These are phyloP conservation scores for Suncus etruscus DNA, from an alignment of 2,113 vertebrate genomes.

Conservation along the genomic window DNA sequence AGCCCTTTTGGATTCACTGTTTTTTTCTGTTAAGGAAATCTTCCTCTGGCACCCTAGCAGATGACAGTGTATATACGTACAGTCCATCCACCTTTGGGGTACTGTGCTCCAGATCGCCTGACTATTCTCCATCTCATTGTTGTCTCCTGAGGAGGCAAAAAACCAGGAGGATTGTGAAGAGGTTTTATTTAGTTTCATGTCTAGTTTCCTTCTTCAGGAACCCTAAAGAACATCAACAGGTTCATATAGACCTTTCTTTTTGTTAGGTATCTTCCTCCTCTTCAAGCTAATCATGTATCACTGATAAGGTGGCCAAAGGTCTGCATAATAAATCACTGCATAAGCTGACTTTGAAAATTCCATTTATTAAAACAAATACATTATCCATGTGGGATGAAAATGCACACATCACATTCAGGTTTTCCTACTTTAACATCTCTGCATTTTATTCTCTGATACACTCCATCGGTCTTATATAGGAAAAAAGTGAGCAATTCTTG, in stretches of 20 bases:
- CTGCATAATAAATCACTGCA: slow-evolving; percentile 57
- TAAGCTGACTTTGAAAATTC: slow-evolving; percentile 87
- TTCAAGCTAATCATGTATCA: neutral
- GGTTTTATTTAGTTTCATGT: neutral
- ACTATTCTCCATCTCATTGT: neutral
- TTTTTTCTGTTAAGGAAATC: neutral
- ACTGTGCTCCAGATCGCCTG: neutral
- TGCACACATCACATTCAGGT: slow-evolving; percentile 84
- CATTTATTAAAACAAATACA: slow-evolving; percentile 89
- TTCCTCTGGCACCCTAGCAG: neutral
- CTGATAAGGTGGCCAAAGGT: neutral
- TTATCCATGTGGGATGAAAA: slow-evolving; percentile 84
- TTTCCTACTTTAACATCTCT: slow-evolving; percentile 73
- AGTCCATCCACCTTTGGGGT: neutral
- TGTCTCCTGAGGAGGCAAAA: neutral
- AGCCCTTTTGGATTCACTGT: neutral
- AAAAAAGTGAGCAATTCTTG: slow-evolving; percentile 61
- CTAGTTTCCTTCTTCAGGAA: neutral
- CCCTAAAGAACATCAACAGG: slow-evolving; percentile 28
- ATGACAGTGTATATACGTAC: neutral
- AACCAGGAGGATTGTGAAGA: neutral
- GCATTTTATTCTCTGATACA: slow-evolving; percentile 61
- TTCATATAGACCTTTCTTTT: neutral
- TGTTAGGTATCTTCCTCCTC: neutral
- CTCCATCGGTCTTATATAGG: slow-evolving; percentile 63